Evolutionary conservation across 2,113 vertebrate genomes (phyloP), one percentile per base, ranked within the genome.

Genomic region (Syngnathus scovelli): DNA sequence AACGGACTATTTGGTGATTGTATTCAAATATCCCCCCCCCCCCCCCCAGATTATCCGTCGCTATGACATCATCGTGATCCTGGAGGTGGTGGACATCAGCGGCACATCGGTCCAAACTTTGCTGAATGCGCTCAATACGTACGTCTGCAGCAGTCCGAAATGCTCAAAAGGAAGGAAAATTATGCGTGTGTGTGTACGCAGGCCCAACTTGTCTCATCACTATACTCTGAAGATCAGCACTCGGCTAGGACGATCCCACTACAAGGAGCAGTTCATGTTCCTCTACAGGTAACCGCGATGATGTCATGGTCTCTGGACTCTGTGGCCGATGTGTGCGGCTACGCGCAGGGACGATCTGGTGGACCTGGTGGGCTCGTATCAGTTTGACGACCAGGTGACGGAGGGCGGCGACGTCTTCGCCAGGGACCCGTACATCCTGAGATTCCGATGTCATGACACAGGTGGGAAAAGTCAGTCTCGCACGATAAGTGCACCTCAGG

Each of bases 181-280:
- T 43, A 54, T 23, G 19, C 10, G 39, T 19, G 10, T 13, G 41
- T 18, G 23, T 62, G 33, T 48, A 5, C 64, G 1, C 43, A 91
- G 89, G 33, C 10, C 23, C 11, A 83, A 60, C 63, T 4, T 11
- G 21, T 11, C 46, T 5, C 75, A 82, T 38, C 86, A 77, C 64
- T 93, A 91, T 83, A 86, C 70, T 0, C 67, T 85, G 70, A 60
- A 78, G 69, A 74, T 91, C 80, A 92, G 92, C 85, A 36, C n/a
- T 4, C 87, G 86, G 16, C 66, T 83, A 77, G 91, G 92, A 5
- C 84, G 92, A 0, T 81, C 71, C 0, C 41, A 1, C 10, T 92
- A 92, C 78, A 92, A 93, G 75, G 92, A 93, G 77, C 92, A 92
- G 79, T 92, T 87, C 64, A 75, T 92, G 81, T 93, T 92, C 77